A percentile compares a stretch with the other conserved stretches of the same genome.
Conservation (phyloP, 2,797 vertebrate species). For the Pygocentrus nattereri region DNA sequence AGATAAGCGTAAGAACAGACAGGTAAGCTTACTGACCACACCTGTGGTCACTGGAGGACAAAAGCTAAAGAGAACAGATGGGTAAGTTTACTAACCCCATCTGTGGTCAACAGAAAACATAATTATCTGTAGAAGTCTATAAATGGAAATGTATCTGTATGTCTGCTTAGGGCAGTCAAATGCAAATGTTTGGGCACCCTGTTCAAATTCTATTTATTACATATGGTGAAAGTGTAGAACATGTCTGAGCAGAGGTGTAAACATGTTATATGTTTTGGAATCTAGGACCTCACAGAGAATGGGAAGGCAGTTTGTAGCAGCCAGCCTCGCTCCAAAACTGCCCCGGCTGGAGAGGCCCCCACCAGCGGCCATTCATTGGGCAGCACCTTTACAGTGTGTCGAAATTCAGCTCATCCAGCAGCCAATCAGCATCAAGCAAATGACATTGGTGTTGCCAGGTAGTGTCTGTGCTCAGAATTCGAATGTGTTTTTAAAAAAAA, state of each 20-base stretch:
- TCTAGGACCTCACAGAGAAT: slow-evolving; percentile 56
- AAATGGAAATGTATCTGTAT: no score
- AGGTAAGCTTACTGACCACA: slow-evolving; percentile 58
- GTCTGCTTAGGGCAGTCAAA: neutral
- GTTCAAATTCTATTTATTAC: no score
- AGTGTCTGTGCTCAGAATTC: slow-evolving; percentile 60
- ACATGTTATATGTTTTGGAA: slow-evolving; percentile 33
- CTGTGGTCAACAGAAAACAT: slow-evolving; percentile 18
- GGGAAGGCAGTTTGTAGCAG: slow-evolving; percentile 43
- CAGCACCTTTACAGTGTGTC: slow-evolving; percentile 47
- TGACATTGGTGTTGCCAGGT: slow-evolving; percentile 66
- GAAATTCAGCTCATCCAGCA: slow-evolving; percentile 57
- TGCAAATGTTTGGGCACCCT: no score
- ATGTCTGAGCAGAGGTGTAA: slow-evolving; percentile 18
- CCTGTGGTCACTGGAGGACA: slow-evolving; percentile 19
- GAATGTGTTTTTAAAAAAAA: slow-evolving; percentile 47
- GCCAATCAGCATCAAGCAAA: slow-evolving; percentile 62
- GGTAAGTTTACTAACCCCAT: slow-evolving; percentile 54
- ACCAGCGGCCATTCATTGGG: slow-evolving; percentile 52
- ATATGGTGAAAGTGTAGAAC: neutral
- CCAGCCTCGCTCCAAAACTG: slow-evolving; percentile 52
- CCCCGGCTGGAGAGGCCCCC: slow-evolving; percentile 52
- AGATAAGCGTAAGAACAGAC: slow-evolving; percentile 69
- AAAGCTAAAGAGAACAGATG: slow-evolving; percentile 61
- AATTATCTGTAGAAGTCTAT: neutral